These are phyloP conservation scores for Heteractis magnifica DNA, from an alignment of 92 coral and sea anemone species.

Conservation along the genomic window DNA sequence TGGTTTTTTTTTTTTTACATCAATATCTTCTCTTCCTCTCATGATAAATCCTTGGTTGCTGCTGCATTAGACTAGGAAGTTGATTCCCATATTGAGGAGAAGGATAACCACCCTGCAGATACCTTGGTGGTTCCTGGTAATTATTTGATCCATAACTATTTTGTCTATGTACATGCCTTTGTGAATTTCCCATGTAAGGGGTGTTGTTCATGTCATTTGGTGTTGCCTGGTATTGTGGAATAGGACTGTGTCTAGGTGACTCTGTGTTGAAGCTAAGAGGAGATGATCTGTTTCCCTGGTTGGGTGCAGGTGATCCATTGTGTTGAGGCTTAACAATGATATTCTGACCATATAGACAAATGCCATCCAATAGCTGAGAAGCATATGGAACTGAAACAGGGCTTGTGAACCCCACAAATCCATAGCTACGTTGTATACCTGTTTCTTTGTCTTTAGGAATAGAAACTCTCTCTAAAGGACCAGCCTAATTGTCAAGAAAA, in stretches of 20 bases:
- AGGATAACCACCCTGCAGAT: neutral
- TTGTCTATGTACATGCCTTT: slow-evolving; percentile 11
- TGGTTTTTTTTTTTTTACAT: neutral
- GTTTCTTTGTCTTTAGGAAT: slow-evolving; percentile 91
- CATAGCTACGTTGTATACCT: slow-evolving; percentile 71
- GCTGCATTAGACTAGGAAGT: neutral
- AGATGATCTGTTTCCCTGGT: slow-evolving; percentile 3
- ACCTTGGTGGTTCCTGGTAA: neutral
- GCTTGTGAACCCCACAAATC: slow-evolving; percentile 78
- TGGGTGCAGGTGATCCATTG: slow-evolving; percentile 12
- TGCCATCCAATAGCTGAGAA: slow-evolving; percentile 74
- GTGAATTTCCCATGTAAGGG: neutral
- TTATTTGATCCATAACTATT: slow-evolving; percentile 17
- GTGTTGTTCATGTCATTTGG: neutral
- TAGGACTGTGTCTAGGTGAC: neutral
- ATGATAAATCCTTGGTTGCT: neutral
- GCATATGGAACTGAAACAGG: slow-evolving; percentile 82
- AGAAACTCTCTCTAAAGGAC: slow-evolving; percentile 78
- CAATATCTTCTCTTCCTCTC: slow-evolving; percentile 3
- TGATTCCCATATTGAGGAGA: neutral
- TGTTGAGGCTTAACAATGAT: slow-evolving; percentile 57
- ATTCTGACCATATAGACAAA: slow-evolving; percentile 65
- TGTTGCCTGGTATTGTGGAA: neutral
- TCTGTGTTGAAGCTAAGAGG: slow-evolving; percentile 1
- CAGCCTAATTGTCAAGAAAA: slow-evolving; percentile 58